Percentiles rank a stretch among this genome's conserved stretches.
Conservation (phyloP, 2,888 invertebrate species). For the Athrips mouffetella region DNA sequence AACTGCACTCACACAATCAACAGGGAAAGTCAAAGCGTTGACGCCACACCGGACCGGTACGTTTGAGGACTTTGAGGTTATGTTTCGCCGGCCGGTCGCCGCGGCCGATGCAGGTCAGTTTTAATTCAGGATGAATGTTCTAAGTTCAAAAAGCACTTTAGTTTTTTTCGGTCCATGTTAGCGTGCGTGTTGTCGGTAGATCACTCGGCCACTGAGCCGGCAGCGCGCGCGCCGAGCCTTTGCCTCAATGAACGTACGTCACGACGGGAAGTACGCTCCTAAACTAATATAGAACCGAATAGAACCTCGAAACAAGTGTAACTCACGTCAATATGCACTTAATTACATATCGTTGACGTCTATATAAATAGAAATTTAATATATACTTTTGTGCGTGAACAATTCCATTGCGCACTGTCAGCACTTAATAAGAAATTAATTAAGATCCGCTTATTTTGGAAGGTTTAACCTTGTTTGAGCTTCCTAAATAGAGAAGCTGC, state of each 20-base stretch:
- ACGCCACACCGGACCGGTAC: constrained; percentile 51
- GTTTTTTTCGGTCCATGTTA: constrained; percentile 42
- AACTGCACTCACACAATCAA: constrained; percentile 65
- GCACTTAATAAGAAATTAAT: constrained; percentile 13
- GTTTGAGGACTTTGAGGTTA: constrained; percentile 48
- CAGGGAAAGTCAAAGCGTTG: constrained; percentile 46
- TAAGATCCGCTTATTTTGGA: constrained; percentile 13
- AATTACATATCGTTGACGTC: constrained; percentile 55
- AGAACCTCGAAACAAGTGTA: constrained; percentile 48
- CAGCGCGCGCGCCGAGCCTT: constrained; percentile 57
- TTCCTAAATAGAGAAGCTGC: constrained; percentile 8
- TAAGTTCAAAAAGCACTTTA: not conserved
- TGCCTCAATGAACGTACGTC: constrained; percentile 70
- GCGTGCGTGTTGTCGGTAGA: constrained; percentile 74
- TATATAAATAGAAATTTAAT: constrained; percentile 37
- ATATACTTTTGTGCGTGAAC: constrained; percentile 26
- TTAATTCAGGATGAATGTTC: not conserved
- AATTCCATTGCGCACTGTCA: constrained; percentile 18
- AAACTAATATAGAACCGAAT: constrained; percentile 57
- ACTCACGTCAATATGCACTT: constrained; percentile 51
- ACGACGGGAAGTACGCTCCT: constrained; percentile 69
- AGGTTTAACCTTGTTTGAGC: constrained; percentile 7
- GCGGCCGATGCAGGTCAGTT: not conserved
- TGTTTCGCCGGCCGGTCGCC: constrained; percentile 43
- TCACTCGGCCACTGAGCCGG: constrained; percentile 70